These are phyloP conservation scores for Eumeta japonica DNA, from an alignment of 1,140 invertebrate genomes.

Conservation along the genomic window DNA sequence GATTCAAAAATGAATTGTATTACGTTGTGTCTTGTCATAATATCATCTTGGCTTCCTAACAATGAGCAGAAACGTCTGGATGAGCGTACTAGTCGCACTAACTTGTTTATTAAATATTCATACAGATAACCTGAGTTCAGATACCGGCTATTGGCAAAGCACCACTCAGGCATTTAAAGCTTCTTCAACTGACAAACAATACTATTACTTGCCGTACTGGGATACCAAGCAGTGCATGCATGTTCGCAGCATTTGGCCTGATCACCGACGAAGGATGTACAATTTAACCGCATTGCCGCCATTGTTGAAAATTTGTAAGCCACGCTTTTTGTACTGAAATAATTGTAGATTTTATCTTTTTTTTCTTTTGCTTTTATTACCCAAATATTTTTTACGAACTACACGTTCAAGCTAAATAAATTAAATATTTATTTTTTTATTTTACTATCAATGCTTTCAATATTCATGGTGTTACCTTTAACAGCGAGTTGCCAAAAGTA, in stretches of 20 bases:
- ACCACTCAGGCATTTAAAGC: slow-evolving; percentile 76
- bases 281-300: slow-evolving; percentile 84
- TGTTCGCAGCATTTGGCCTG: slow-evolving; percentile 76
- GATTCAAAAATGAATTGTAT: no score
- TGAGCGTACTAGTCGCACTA: no score
- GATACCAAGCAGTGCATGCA: slow-evolving; percentile 87
- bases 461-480: background rate
- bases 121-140: no score
- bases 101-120: no score
- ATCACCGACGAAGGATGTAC: slow-evolving; percentile 80
- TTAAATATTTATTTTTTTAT: background rate
- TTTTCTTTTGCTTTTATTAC: background rate
- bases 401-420: background rate
- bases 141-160: slow-evolving; percentile 74
- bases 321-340: slow-evolving; percentile 11
- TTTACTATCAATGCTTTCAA: background rate
- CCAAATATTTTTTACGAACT: background rate
- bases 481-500: background rate
- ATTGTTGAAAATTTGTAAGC: slow-evolving; percentile 78
- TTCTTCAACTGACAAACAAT: slow-evolving; percentile 72
- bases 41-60: no score
- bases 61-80: no score
- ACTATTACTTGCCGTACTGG: slow-evolving; percentile 82
- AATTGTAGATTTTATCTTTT: background rate
- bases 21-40: no score